A percentile compares a stretch with the other conserved stretches of the same genome.
phyloP scores from a whole-genome alignment of 1,140 invertebrate species.

The Cydia fagiglandana region DNA sequence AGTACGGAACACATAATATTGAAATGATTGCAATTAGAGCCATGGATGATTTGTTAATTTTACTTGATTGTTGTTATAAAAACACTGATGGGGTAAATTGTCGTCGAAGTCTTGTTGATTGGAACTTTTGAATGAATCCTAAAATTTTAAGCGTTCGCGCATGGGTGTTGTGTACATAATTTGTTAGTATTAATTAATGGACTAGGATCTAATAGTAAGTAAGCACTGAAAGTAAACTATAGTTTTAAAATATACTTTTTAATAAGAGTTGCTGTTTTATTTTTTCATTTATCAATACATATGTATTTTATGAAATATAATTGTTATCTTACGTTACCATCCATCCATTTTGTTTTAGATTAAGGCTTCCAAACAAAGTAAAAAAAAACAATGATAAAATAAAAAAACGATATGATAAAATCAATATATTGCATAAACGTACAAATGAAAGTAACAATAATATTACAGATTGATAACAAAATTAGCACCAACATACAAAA shows the following conservation, averaged over 20 bases:
- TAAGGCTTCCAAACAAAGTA: no score
- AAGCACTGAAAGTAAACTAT: slow-evolving; percentile 14
- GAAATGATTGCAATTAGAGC: no score
- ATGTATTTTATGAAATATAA: not conserved
- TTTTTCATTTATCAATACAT: slow-evolving; percentile 26
- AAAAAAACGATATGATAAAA: not conserved
- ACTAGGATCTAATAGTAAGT: not conserved
- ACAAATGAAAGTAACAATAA: slow-evolving; percentile 43
- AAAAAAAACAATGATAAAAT: not conserved
- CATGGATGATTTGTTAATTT: no score
- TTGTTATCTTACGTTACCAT: no score
- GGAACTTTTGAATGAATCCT: not conserved
- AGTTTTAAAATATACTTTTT: slow-evolving; percentile 25
- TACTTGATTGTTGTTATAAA: no score
- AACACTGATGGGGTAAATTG: no score
- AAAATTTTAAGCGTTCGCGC: not conserved
- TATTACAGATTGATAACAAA: slow-evolving; percentile 41
- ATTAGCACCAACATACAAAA: slow-evolving; percentile 46
- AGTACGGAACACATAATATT: no score
- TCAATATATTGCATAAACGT: slow-evolving; percentile 41
- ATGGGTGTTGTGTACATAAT: slow-evolving; percentile 5
- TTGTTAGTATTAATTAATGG: not conserved
- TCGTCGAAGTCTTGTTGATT: not conserved
- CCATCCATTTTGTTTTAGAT: no score
- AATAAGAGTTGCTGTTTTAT: slow-evolving; percentile 37